These are phyloP conservation scores for Euclidia mi DNA, from an alignment of 2,888 invertebrate species.

Conservation along the genomic window DNA sequence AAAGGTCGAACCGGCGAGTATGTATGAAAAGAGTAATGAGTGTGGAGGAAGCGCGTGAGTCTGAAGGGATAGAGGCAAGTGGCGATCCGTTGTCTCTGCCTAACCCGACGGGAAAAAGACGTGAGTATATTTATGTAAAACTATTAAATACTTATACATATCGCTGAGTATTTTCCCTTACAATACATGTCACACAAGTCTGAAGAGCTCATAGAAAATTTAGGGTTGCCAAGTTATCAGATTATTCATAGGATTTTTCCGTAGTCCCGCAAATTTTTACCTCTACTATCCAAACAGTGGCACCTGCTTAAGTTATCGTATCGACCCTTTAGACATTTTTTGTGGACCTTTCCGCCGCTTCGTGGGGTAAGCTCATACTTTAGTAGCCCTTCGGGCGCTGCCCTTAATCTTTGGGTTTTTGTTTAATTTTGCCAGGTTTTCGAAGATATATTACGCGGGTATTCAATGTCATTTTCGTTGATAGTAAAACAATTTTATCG, in stretches of 20 bases:
- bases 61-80: no score
- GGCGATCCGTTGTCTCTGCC: no score
- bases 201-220: conserved; percentile 10
- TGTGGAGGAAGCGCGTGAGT: no score
- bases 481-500: background rate
- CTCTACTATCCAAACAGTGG: conserved; percentile 43
- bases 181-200: background rate
- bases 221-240: conserved; percentile 33
- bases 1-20: no score
- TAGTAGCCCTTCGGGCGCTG: conserved; percentile 27
- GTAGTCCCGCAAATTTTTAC: conserved; percentile 37
- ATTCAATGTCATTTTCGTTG: conserved; percentile 18
- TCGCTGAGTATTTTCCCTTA: background rate
- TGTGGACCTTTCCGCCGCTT: conserved; percentile 25
- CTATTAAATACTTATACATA: background rate
- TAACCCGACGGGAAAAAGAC: no score
- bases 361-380: conserved; percentile 23
- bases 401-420: conserved; percentile 44
- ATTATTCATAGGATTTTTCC: conserved; percentile 48
- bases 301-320: conserved; percentile 49
- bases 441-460: conserved; percentile 35
- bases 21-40: no score
- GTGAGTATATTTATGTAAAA: no score
- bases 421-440: conserved; percentile 44
- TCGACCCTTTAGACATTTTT: conserved; percentile 44